Evolutionary conservation across 23 tunicate species (phyloP).

Genomic region (Trididemnum nubilum): DNA sequence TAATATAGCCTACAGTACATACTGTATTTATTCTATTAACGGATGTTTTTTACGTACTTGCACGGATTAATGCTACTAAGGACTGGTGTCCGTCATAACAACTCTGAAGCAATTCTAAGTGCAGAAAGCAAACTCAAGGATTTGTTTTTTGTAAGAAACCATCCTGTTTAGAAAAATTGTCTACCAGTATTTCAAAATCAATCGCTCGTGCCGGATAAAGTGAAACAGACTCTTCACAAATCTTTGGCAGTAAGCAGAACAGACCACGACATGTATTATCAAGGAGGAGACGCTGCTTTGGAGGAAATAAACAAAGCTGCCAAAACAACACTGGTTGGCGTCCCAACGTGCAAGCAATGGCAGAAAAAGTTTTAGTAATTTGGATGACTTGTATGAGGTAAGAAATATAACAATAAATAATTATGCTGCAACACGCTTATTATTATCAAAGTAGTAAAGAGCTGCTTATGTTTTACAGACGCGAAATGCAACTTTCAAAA

Average conservation of each 20-base stretch:
- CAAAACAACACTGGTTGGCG: neutral
- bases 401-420: neutral
- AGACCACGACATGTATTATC: neutral
- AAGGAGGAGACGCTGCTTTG: slow-evolving; percentile 24
- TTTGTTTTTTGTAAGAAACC: slow-evolving; percentile 3
- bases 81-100: slow-evolving; percentile 13
- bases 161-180: slow-evolving; percentile 4
- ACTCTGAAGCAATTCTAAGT: slow-evolving; percentile 17
- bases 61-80: slow-evolving; percentile 6
- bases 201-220: neutral
- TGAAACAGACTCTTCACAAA: neutral
- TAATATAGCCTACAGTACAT: neutral
- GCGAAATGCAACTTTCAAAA: neutral
- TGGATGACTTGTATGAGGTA: slow-evolving; percentile 15
- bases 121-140: slow-evolving; percentile 15
- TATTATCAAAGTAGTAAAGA: neutral
- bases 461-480: neutral
- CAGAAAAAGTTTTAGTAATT: slow-evolving; percentile 5
- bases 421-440: neutral
- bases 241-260: slow-evolving; percentile 18
- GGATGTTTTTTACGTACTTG: neutral
- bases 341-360: slow-evolving; percentile 10
- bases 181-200: neutral
- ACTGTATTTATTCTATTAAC: slow-evolving; percentile 3
- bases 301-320: slow-evolving; percentile 24